phyloP scores from a whole-genome alignment of 1,140 invertebrate genomes.

The Steinernema feltiae region DNA sequence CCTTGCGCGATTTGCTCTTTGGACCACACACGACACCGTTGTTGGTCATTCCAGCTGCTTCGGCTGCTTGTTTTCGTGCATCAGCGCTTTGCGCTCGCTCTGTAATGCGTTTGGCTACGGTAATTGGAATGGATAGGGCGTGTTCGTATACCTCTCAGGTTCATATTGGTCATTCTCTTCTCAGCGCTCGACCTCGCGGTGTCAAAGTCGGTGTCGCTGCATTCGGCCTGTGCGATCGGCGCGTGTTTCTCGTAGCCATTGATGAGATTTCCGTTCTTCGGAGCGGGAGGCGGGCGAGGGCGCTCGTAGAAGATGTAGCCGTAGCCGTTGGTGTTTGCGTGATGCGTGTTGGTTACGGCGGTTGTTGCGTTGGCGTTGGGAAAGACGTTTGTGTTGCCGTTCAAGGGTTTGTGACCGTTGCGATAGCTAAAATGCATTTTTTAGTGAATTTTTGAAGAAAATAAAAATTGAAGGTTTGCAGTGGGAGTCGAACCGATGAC shows the following conservation, averaged over 20 bases:
- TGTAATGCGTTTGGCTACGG: not conserved
- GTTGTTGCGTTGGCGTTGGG: not conserved
- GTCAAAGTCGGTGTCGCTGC: conserved; percentile 55
- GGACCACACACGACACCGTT: not conserved
- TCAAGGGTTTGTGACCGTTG: not conserved
- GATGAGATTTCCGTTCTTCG: not conserved
- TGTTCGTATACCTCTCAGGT: conserved; percentile 24
- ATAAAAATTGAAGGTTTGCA: too few relatives aligned
- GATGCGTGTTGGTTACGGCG: not conserved
- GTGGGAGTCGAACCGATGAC: too few relatives aligned
- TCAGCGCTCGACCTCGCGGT: conserved; percentile 30
- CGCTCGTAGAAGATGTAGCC: conserved; percentile 11
- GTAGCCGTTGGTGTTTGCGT: not conserved
- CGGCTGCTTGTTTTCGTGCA: conserved; percentile 18
- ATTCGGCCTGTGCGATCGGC: conserved; percentile 53
- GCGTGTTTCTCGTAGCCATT: conserved; percentile 22
- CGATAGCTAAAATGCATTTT: conserved; percentile 1
- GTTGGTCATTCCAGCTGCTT: not conserved
- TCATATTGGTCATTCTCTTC: conserved; percentile 27
- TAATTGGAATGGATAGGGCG: not conserved
- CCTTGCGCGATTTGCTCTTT: too few relatives aligned
- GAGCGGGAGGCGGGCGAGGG: not conserved
- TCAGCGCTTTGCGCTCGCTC: conserved; percentile 36
- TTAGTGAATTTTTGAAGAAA: too few relatives aligned
- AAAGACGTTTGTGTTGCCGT: conserved; percentile 9